A percentile compares a stretch with the other conserved stretches of the same genome.
These are phyloP conservation scores for Chromis chromis DNA, from an alignment of 2,797 vertebrate species.

Conservation along the genomic window DNA sequence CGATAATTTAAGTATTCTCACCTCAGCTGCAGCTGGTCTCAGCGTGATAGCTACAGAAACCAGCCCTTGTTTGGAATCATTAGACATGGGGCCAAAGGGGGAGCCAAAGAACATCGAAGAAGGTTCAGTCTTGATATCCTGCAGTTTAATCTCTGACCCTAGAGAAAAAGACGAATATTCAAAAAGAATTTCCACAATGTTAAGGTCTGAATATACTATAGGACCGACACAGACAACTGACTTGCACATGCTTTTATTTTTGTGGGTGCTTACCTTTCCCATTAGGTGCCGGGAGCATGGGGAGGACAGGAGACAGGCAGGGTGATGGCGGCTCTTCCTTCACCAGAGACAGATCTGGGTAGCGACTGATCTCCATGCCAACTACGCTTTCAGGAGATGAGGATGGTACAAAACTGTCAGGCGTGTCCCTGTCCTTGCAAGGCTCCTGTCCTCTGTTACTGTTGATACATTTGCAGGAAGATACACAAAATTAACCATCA, in stretches of 20 bases:
- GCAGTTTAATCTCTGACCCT: slow-evolving; percentile 91
- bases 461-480: neutral
- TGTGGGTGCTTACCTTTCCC: slow-evolving; percentile 88
- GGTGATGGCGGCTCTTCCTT: slow-evolving; percentile 95
- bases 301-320: slow-evolving; percentile 93
- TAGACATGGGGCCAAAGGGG: slow-evolving; percentile 87
- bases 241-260: neutral
- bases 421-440: slow-evolving; percentile 93
- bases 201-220: neutral
- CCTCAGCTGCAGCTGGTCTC: slow-evolving; percentile 96
- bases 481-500: slow-evolving; percentile 10
- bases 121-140: slow-evolving; percentile 92
- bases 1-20: slow-evolving; percentile 70
- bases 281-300: slow-evolving; percentile 92
- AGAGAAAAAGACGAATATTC: slow-evolving; percentile 15
- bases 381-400: slow-evolving; percentile 98
- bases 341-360: slow-evolving; percentile 93
- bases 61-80: slow-evolving; percentile 92
- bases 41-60: slow-evolving; percentile 98
- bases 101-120: slow-evolving; percentile 89
- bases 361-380: slow-evolving; percentile 95
- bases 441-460: slow-evolving; percentile 91
- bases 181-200: neutral
- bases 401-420: slow-evolving; percentile 97
- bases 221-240: too few relatives aligned